These are phyloP conservation scores for Drosophila infuscata DNA, from an alignment of 2,888 invertebrate species.

Conservation along the genomic window DNA sequence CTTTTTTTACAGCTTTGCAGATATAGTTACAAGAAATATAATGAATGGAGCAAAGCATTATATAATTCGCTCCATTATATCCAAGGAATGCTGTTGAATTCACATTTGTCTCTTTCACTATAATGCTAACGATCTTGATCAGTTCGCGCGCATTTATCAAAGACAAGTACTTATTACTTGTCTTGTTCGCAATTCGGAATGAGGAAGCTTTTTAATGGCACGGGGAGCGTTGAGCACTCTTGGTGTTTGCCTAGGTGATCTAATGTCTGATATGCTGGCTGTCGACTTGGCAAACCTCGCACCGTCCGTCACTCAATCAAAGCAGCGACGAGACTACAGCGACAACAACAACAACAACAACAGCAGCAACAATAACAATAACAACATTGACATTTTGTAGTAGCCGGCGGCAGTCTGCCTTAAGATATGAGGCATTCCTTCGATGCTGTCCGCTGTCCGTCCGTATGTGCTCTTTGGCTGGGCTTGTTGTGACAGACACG, in stretches of 20 bases:
- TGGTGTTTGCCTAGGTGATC: conserved; percentile 31
- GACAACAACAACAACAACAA: neutral
- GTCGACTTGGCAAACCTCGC: conserved; percentile 37
- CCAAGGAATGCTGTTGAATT: neutral
- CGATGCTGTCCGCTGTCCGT: conserved; percentile 3
- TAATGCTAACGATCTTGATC: neutral
- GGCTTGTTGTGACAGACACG: conserved; percentile 55
- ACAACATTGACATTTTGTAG: conserved; percentile 28
- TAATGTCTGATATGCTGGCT: conserved; percentile 34
- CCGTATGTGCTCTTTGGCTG: conserved; percentile 19
- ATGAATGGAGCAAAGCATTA: neutral
- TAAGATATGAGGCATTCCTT: conserved; percentile 46
- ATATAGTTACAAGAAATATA: neutral
- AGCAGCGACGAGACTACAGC: conserved; percentile 24
- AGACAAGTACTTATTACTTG: neutral
- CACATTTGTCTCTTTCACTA: neutral
- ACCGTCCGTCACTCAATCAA: conserved; percentile 50
- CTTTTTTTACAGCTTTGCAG: neutral
- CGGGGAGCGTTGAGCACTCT: conserved; percentile 1
- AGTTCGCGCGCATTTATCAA: neutral
- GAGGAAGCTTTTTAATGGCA: neutral
- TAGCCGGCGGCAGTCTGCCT: conserved; percentile 36
- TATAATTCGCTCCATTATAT: no score
- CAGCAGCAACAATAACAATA: conserved; percentile 2
- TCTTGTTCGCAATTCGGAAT: neutral